phyloP scores from a whole-genome alignment of 2,888 invertebrate species.

The Orchestes rusci region DNA sequence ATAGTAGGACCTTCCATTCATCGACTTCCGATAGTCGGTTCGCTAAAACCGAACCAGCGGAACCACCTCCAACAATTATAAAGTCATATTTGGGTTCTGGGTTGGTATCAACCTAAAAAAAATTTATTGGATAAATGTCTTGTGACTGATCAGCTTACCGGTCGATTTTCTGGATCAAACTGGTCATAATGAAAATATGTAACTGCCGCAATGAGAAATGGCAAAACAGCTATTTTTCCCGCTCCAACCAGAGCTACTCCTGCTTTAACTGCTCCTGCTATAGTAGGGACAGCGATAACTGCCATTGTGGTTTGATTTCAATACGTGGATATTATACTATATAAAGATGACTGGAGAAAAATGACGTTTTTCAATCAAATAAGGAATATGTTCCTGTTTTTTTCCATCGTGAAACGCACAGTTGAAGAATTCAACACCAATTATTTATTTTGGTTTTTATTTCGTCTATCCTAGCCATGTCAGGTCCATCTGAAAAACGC shows the following conservation, averaged over 20 bases:
- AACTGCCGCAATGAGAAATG: conserved; percentile 65
- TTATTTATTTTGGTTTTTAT: too few relatives aligned
- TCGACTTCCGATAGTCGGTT: conserved; percentile 72
- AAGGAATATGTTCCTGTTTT: too few relatives aligned
- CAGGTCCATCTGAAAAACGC: too few relatives aligned
- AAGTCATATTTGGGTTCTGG: conserved; percentile 69
- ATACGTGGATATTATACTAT: too few relatives aligned
- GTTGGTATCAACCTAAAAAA: conserved; percentile 16
- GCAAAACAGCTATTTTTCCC: conserved; percentile 66
- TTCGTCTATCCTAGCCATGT: too few relatives aligned
- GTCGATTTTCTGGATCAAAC: conserved; percentile 76
- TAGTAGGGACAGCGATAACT: conserved; percentile 41
- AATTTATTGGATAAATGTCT: background rate
- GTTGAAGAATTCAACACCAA: too few relatives aligned
- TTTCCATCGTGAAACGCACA: too few relatives aligned
- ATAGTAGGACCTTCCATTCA: conserved; percentile 68
- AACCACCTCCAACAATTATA: conserved; percentile 74
- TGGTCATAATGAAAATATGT: conserved; percentile 81
- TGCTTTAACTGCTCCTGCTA: conserved; percentile 58
- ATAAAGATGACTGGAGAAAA: too few relatives aligned
- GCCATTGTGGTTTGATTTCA: conserved; percentile 27
- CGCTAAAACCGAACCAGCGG: conserved; percentile 77
- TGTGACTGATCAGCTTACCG: conserved; percentile 39
- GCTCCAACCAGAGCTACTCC: conserved; percentile 64
- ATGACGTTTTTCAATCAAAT: too few relatives aligned